Conservation (phyloP, 2,113 vertebrate species). For the Anguilla japonica region DNA sequence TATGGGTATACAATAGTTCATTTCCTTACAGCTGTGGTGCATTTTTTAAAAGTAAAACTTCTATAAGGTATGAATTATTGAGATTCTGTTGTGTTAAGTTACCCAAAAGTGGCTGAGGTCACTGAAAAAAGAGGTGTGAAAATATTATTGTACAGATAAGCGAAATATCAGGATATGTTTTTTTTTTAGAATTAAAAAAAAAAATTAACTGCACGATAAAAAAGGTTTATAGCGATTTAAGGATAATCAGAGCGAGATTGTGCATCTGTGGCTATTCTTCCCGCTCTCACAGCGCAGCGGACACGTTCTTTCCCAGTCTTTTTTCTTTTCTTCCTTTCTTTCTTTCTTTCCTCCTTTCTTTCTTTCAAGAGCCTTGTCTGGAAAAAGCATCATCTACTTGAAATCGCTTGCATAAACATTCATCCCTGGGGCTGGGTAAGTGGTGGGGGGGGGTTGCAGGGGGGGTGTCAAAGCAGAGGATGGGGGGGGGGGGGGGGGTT, state of each 20-base stretch:
- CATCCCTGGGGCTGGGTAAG: constrained; percentile 3
- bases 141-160: no score
- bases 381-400: constrained; percentile 25
- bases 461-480: neutral
- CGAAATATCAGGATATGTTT: neutral
- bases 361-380: constrained; percentile 14
- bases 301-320: neutral
- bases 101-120: no score
- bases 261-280: no score
- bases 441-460: neutral
- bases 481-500: neutral
- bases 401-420: constrained; percentile 11
- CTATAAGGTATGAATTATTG: no score
- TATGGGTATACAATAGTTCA: no score
- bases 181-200: neutral
- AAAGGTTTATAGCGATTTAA: neutral
- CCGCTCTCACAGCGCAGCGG: no score
- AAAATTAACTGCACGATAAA: no score
- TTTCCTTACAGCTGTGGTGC: no score
- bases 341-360: constrained; percentile 7
- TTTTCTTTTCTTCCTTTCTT: neutral
- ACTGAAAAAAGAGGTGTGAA: no score
- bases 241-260: no score
- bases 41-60: no score
- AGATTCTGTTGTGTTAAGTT: no score